Evolutionary conservation across 2,113 vertebrate genomes (phyloP).

Genomic region (Leptosomus discolor): DNA sequence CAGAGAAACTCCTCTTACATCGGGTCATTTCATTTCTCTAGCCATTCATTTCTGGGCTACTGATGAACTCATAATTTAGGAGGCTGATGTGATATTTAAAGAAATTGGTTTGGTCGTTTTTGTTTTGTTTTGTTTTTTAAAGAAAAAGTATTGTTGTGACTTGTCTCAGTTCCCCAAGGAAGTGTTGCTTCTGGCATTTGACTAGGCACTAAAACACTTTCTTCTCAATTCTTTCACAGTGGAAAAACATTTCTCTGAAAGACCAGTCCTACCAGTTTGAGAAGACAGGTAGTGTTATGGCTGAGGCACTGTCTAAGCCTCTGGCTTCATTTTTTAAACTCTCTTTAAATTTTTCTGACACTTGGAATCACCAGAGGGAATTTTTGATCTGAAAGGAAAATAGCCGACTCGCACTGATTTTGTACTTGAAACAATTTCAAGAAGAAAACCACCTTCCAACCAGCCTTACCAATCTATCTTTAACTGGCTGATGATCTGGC

Average conservation of each 20-base stretch:
- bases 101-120: too few relatives aligned
- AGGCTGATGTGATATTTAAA: neutral
- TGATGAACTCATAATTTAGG: neutral
- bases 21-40: neutral
- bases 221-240: neutral
- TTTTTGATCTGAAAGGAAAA: neutral
- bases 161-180: neutral
- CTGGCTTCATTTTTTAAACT: neutral
- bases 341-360: neutral
- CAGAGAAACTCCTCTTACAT: neutral
- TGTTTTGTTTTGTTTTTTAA: neutral
- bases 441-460: neutral
- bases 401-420: rapidly evolving
- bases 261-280: neutral
- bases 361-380: neutral
- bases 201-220: neutral
- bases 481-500: neutral
- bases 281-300: neutral
- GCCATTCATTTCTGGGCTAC: neutral
- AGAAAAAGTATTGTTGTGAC: neutral
- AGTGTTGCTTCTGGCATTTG: neutral
- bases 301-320: neutral
- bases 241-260: neutral
- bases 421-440: neutral
- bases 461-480: neutral